Evolutionary conservation across 2,113 vertebrate species (phyloP).

Genomic region (Colossoma macropomum): DNA sequence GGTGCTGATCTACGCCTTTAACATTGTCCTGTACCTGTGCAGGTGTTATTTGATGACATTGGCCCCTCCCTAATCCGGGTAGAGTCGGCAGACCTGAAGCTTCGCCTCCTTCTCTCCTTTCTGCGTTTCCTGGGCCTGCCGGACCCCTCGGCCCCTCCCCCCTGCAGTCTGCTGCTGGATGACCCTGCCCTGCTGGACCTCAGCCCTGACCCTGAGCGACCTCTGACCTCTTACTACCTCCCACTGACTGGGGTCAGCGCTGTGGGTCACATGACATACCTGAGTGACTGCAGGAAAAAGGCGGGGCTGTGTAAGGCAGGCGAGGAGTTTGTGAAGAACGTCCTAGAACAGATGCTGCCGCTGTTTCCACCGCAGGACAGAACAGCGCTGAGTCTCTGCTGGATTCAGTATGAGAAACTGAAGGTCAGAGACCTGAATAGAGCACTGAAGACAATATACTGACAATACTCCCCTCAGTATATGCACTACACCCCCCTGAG

Average conservation of each 20-base stretch:
- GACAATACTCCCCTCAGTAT: too few relatives aligned
- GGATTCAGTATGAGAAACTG: constrained; percentile 90
- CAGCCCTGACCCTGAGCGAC: constrained; percentile 68
- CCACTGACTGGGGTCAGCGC: constrained; percentile 76
- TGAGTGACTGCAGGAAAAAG: constrained; percentile 71
- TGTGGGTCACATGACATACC: constrained; percentile 81
- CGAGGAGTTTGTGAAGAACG: constrained; percentile 86
- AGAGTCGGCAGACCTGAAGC: constrained; percentile 75
- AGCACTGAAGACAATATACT: too few relatives aligned
- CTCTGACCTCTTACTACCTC: constrained; percentile 75
- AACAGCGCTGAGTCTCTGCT: constrained; percentile 78
- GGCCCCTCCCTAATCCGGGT: constrained; percentile 87
- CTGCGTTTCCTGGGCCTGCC: constrained; percentile 89
- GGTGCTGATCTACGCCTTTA: background rate
- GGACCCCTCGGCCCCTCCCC: constrained; percentile 67
- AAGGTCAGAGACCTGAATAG: constrained; percentile 80
- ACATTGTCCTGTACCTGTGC: constrained; percentile 6
- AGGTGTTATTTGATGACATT: constrained; percentile 96
- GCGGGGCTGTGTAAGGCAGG: constrained; percentile 84
- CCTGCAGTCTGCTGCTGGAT: constrained; percentile 83
- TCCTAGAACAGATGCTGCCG: constrained; percentile 80
- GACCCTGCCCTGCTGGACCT: constrained; percentile 80
- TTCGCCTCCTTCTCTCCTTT: constrained; percentile 81
- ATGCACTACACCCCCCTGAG: background rate
- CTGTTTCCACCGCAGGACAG: constrained; percentile 78